A percentile compares a stretch with the other conserved stretches of the same genome.
Evolutionary conservation across 2,113 vertebrate species (phyloP).

Genomic region (Chrysemys picta): DNA sequence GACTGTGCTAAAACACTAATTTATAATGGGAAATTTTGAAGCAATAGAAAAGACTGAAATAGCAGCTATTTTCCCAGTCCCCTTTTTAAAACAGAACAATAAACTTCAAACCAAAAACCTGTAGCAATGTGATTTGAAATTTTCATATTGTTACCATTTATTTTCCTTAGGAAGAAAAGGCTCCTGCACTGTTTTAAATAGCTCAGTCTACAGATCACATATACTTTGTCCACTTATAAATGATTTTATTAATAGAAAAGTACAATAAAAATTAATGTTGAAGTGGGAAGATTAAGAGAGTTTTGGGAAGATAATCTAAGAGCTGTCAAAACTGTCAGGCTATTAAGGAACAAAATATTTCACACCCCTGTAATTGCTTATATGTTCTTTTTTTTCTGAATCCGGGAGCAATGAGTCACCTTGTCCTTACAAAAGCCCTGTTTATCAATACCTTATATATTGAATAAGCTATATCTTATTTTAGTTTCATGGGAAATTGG

Average conservation of each 20-base stretch:
- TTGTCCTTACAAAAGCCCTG: slow-evolving; percentile 67
- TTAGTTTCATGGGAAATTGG: not conserved
- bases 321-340: slow-evolving; percentile 80
- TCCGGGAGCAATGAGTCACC: slow-evolving; percentile 76
- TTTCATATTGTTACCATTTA: not conserved
- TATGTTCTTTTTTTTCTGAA: slow-evolving; percentile 79
- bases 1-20: not conserved
- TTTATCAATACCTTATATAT: slow-evolving; percentile 70
- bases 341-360: slow-evolving; percentile 81
- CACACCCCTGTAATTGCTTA: slow-evolving; percentile 83
- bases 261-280: slow-evolving; percentile 71
- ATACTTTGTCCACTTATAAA: slow-evolving; percentile 14
- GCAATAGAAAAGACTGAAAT: not conserved
- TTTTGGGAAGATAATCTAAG: slow-evolving; percentile 74
- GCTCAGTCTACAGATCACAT: not conserved
- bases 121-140: not conserved
- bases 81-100: not conserved
- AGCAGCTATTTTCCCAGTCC: not conserved
- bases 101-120: not conserved
- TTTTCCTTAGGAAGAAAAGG: not conserved
- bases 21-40: not conserved
- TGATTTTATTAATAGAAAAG: slow-evolving; percentile 43
- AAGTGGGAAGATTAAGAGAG: slow-evolving; percentile 69
- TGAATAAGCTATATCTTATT: not conserved
- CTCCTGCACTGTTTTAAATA: slow-evolving; percentile 5